Evolutionary conservation across 2,113 vertebrate genomes (phyloP).

Genomic region (Tor tambroides): DNA sequence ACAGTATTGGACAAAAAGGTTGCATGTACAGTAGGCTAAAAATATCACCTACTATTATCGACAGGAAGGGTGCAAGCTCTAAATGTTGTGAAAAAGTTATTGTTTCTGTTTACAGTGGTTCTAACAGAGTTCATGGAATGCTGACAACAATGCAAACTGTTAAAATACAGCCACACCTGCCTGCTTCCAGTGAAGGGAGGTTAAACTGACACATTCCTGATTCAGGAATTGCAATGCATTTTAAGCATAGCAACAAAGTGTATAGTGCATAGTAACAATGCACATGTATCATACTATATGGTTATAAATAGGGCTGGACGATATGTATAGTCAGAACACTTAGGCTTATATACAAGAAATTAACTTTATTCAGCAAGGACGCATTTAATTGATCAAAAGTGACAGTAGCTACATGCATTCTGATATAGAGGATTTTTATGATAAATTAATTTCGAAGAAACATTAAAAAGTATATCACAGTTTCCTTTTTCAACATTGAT

Average conservation of each 20-base stretch:
- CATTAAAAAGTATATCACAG: not conserved
- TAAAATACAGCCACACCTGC: conserved; percentile 11
- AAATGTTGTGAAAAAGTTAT: not conserved
- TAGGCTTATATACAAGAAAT: not conserved
- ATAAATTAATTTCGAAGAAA: no score
- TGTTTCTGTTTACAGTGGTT: conserved; percentile 3
- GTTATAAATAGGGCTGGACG: not conserved
- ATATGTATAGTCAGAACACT: not conserved
- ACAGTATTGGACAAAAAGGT: not conserved
- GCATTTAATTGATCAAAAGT: not conserved
- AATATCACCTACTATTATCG: not conserved
- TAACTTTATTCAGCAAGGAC: not conserved
- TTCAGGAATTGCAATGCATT: not conserved
- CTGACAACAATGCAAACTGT: conserved; percentile 1
- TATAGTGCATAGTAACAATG: not conserved
- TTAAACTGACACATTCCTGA: not conserved
- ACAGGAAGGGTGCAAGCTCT: conserved; percentile 5
- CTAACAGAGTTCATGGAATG: not conserved
- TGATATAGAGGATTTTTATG: not conserved
- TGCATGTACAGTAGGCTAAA: not conserved
- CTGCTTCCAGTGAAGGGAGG: not conserved
- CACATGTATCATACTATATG: not conserved
- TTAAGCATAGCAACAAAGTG: not conserved
- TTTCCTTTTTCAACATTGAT: not conserved
- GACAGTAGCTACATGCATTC: not conserved